Evolutionary conservation across 2,113 vertebrate genomes (phyloP), one percentile per base, ranked within the genome.

Genomic region (Steatornis caripensis): DNA sequence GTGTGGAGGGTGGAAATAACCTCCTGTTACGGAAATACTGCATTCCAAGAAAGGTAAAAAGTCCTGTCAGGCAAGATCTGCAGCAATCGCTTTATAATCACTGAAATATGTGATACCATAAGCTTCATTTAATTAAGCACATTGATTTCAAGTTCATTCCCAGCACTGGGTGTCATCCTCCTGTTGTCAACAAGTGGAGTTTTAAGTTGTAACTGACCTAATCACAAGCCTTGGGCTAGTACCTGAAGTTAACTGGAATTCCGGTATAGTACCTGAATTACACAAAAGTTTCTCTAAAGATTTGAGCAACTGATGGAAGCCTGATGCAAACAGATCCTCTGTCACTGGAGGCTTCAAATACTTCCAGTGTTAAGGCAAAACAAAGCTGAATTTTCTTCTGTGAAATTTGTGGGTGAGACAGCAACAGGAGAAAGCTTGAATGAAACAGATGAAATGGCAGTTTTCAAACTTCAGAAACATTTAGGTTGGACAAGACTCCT

Each of bases 11-110:
- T 34, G 37, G 34, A 64, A 60, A 72, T 5, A 12, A 15, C 85
- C 88, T 94, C 88, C 70, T 58, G 81, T 89, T 95, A 71, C 78
- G 9, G 95, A 94, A 93, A 87, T 37, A 64, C 90, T 91, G 70
- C 85, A 87, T 94, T 94, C 89, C 87, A 82, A 36, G 51, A 41
- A 43, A 91, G 69, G 76, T n/a, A 9, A 74, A 13, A 32, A 65
- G 74, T 37, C 79, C 51, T 79, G 85, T 19, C 85, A 92, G 88
- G 90, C 79, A 7, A 88, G 92, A 74, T 13, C 19, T 41, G 92
- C 88, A 76, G 75, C 66, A 34, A 45, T 29, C 27, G 2, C 46
- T 58, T 13, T 53, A 57, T 85, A 88, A 87, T 64, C 66, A 34
- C 65, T 55, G 39, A 79, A 90, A 51, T 75, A 79, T 45, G 88